Evolutionary conservation across 2,113 vertebrate genomes (phyloP).

Genomic region (Xenopus laevis): DNA sequence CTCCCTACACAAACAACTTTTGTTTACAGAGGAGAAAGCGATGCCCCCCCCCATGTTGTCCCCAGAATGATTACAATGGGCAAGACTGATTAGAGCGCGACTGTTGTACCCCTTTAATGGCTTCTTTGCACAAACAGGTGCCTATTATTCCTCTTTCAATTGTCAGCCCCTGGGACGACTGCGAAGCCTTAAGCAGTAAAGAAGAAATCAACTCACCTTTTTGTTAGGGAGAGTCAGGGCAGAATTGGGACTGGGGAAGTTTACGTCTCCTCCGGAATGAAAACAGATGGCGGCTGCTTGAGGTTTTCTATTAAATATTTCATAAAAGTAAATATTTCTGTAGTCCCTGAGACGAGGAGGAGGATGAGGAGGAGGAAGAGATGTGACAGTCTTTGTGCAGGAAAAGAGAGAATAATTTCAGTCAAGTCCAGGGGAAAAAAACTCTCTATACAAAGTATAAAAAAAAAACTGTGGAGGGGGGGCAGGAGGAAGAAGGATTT

Average conservation of each 20-base stretch:
- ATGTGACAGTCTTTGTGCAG: slow-evolving; percentile 48
- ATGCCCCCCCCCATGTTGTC: no score
- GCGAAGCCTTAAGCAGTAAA: no score
- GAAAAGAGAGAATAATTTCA: slow-evolving; percentile 50
- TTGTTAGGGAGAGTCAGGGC: background rate
- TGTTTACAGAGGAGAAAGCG: no score
- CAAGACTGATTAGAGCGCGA: no score
- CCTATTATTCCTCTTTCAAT: no score
- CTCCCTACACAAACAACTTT: no score
- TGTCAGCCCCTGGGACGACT: no score
- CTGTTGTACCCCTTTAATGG: no score
- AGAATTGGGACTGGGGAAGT: background rate
- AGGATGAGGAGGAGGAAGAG: no score
- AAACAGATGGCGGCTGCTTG: background rate
- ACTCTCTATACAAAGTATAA: background rate
- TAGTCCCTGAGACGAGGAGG: slow-evolving; percentile 56
- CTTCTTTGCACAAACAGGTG: no score
- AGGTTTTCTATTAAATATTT: background rate
- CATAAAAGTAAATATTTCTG: slow-evolving; percentile 50
- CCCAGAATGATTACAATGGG: no score
- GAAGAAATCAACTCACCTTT: background rate
- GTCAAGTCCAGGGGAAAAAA: slow-evolving; percentile 53
- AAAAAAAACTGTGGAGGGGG: slow-evolving; percentile 28
- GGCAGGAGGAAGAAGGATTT: slow-evolving; percentile 19
- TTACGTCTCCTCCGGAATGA: background rate